Evolutionary conservation across 2,113 vertebrate species (phyloP).

Genomic region (Physeter macrocephalus): DNA sequence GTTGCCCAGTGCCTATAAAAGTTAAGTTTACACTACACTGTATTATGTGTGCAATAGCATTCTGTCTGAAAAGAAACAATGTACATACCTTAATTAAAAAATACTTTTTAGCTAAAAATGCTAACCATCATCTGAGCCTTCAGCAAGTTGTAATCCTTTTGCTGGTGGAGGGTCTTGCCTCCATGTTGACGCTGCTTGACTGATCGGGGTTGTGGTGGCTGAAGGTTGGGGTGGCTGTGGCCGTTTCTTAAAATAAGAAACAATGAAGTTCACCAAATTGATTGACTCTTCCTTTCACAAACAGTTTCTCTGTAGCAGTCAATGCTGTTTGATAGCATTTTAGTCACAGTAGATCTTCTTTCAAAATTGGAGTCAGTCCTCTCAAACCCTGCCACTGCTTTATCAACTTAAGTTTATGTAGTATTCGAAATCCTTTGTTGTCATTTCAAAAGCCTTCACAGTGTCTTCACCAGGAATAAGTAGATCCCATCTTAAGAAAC

Average conservation of each 20-base stretch:
- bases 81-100: background rate
- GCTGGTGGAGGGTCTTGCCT: background rate
- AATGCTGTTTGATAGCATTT: too few relatives aligned
- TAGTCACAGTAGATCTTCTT: too few relatives aligned
- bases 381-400: too few relatives aligned
- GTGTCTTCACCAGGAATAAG: too few relatives aligned
- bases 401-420: too few relatives aligned
- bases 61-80: background rate
- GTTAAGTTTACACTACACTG: background rate
- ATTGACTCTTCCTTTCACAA: too few relatives aligned
- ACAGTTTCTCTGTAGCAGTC: too few relatives aligned
- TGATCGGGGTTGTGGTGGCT: background rate
- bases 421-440: too few relatives aligned
- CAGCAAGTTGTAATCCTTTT: background rate
- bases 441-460: too few relatives aligned
- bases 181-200: background rate
- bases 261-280: background rate
- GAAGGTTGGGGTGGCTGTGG: background rate
- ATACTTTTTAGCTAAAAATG: background rate
- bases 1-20: background rate
- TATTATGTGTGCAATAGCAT: background rate
- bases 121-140: background rate
- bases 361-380: too few relatives aligned
- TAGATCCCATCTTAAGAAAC: too few relatives aligned
- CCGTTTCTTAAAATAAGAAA: background rate